Evolutionary conservation across 2,888 invertebrate genomes (phyloP).

Genomic region (Carterocephalus palaemon): DNA sequence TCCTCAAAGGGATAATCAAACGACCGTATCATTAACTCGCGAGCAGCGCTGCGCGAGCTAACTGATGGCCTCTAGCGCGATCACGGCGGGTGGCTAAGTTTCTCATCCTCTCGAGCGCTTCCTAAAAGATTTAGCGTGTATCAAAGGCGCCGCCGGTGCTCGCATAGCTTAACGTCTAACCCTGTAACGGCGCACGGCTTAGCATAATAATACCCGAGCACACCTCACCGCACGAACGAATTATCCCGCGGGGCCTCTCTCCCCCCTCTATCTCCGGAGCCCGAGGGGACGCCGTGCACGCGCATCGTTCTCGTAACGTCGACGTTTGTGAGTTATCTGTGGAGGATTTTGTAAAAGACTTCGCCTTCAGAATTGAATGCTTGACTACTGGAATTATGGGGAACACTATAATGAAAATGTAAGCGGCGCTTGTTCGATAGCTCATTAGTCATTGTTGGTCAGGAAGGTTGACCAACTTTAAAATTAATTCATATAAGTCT

Average conservation of each 20-base stretch:
- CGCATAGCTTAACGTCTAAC: constrained; percentile 14
- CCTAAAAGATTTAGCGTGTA: constrained; percentile 15
- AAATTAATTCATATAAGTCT: background rate
- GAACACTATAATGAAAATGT: too few species aligned
- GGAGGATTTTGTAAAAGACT: constrained; percentile 7
- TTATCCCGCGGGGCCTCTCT: background rate
- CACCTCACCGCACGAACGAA: constrained; percentile 18
- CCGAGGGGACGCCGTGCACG: background rate
- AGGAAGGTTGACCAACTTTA: background rate
- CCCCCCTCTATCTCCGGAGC: background rate
- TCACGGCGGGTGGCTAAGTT: too few species aligned
- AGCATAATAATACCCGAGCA: constrained; percentile 21
- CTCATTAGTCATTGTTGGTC: too few species aligned
- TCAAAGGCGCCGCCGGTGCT: constrained; percentile 17
- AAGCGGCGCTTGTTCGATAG: too few species aligned
- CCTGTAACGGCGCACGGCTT: constrained; percentile 15
- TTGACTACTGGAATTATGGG: too few species aligned
- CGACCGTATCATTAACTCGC: too few species aligned
- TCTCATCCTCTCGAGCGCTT: constrained; percentile 4
- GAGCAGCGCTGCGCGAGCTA: too few species aligned
- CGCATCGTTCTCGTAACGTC: constrained; percentile 8
- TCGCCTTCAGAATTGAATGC: too few species aligned
- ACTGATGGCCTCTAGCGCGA: too few species aligned
- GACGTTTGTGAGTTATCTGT: constrained; percentile 4
- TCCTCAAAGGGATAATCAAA: too few species aligned